phyloP scores from a whole-genome alignment of 2,888 invertebrate genomes.

The Drosophila affinis region DNA sequence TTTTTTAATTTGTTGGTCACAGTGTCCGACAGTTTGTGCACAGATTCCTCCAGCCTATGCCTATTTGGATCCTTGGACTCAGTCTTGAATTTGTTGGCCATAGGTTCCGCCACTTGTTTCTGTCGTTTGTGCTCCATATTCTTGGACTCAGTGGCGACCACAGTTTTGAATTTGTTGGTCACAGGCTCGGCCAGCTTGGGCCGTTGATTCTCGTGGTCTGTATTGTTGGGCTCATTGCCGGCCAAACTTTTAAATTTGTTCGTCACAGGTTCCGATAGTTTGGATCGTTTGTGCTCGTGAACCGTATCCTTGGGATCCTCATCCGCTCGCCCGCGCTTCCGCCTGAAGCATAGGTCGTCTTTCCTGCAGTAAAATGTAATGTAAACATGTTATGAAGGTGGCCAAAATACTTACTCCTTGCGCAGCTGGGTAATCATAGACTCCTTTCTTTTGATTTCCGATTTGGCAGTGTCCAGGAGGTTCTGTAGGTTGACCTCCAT shows the following conservation, averaged over 20 bases:
- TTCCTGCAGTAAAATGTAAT: conserved; percentile 58
- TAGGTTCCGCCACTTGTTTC: not conserved
- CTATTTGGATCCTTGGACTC: not conserved
- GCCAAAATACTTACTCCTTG: conserved; percentile 74
- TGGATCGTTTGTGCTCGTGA: conserved; percentile 22
- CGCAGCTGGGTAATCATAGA: conserved; percentile 72
- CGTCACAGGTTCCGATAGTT: not conserved
- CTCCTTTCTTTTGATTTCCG: conserved; percentile 81
- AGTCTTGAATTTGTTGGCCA: conserved; percentile 12
- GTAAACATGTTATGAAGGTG: not conserved
- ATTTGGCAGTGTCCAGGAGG: conserved; percentile 79
- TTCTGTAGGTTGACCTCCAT: conserved; percentile 80
- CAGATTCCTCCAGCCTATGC: not conserved
- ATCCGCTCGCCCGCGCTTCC: conserved; percentile 46
- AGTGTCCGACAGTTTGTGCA: not conserved
- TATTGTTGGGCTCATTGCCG: not conserved
- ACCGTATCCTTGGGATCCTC: not conserved
- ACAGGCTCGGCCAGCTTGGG: not conserved
- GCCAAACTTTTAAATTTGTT: not conserved
- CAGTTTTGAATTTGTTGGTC: not conserved
- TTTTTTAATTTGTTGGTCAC: not conserved
- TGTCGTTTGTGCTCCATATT: not conserved
- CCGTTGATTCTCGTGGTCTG: conserved; percentile 9
- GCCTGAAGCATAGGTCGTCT: conserved; percentile 81
- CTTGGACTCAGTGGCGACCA: not conserved